Base-by-base conservation (phyloP, 2,888 invertebrate genomes). In the Watsonalla binaria region DNA sequence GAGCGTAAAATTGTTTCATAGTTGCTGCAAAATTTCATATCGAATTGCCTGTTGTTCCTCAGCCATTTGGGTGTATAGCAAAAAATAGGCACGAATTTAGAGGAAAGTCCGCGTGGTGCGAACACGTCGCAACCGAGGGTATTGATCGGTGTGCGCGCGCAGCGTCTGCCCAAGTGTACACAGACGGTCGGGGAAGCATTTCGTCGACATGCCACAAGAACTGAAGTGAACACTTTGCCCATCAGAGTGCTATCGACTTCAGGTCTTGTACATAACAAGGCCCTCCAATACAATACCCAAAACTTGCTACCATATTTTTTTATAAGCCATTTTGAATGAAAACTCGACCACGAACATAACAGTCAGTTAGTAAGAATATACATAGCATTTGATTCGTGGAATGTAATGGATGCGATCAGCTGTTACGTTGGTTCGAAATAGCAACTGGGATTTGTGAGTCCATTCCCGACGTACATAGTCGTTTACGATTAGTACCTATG, bases 61-160 rank as follows among this genome's bases (percentile, higher is more conserved):
- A 72, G 75, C 62, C 59, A 65, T 70, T 74, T 60, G 73, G 68
- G 74, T 81, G 76, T 78, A 78, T 71, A 69, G 76, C 76, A 78
- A 79, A 82, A 83, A 84, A 83, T 80, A 76, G 78, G 70, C 78
- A 80, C 78, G 76, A 86, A 85, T 87, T 85, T 81, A 74, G 81
- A 76, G 76, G 76, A 71, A 74, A 73, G 76, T 67, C 76, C 79
- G 78, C 79, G 85, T 83, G 82, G 80, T 83, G 85, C 77, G 80
- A 86, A 81, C 82, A 75, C 83, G 79, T 77, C 84, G 80, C 82
- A 78, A 79, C 74, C 80, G 78, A 73, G 73, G 76, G 78, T 90
- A 90, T 90, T 86, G 90, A 90, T 90, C 90, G 84, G 74, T 66
- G 70, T 90, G 90, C 90, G 90, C 90, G 90, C 90, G 90, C 90